phyloP scores from a whole-genome alignment of 1,140 invertebrate species.

The Xylocopa sonorina region DNA sequence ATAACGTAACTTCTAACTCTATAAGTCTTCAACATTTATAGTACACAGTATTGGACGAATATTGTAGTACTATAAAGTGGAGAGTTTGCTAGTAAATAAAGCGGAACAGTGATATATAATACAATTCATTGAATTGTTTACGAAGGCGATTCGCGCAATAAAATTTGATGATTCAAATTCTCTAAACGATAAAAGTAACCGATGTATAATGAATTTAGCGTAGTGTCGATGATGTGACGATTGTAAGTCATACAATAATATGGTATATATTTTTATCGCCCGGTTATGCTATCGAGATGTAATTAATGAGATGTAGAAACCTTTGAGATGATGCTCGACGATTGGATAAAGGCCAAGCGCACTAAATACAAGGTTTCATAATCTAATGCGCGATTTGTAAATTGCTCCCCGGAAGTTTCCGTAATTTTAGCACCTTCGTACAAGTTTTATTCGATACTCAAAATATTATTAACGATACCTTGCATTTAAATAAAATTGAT shows the following conservation, averaged over 20 bases:
- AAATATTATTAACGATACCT: not conserved
- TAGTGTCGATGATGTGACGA: not conserved
- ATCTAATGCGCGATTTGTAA: conserved; percentile 5
- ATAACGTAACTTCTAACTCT: not conserved
- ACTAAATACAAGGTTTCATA: conserved; percentile 30
- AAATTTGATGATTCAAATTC: not conserved
- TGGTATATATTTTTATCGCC: not conserved
- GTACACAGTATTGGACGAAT: not conserved
- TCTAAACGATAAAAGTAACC: not conserved
- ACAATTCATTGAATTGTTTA: not conserved
- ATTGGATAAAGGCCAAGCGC: conserved; percentile 20
- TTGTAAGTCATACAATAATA: conserved; percentile 1
- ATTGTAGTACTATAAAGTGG: not conserved
- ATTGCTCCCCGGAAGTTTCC: not conserved
- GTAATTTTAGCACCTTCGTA: not conserved
- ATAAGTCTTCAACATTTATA: not conserved
- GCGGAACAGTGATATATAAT: not conserved
- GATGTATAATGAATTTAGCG: not conserved
- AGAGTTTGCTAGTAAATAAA: not conserved
- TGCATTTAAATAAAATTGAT: not conserved
- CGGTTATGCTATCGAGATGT: conserved; percentile 11
- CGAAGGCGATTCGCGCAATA: not conserved
- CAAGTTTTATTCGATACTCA: not conserved
- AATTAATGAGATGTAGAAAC: conserved; percentile 38
- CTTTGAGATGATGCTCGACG: not conserved